Conservation (phyloP, 2,888 invertebrate species). For the Tuta absoluta region DNA sequence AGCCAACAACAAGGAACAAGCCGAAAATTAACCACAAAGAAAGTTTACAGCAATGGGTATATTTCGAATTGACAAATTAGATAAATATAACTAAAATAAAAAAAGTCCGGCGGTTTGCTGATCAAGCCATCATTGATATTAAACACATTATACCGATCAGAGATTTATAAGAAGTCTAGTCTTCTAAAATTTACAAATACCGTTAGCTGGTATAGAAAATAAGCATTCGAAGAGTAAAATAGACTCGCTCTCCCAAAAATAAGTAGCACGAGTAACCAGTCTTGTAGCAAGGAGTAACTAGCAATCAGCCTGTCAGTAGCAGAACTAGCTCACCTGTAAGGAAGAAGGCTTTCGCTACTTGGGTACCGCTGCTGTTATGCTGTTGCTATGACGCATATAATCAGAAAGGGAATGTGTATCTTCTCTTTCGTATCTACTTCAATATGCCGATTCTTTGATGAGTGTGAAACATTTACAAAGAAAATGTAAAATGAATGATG, state of each 20-base stretch:
- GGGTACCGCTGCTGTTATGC: conserved; percentile 54
- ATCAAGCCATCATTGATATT: conserved; percentile 41
- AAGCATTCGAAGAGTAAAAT: neutral
- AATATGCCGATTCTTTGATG: conserved; percentile 60
- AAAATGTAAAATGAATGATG: conserved; percentile 43
- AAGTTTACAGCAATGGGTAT: conserved; percentile 20
- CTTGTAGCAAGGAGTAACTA: no score
- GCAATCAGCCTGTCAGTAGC: conserved; percentile 44
- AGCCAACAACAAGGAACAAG: neutral
- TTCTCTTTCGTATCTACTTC: no score
- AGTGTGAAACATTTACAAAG: conserved; percentile 58
- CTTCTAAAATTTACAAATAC: conserved; percentile 38
- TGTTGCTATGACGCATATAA: conserved; percentile 58
- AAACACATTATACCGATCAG: conserved; percentile 46
- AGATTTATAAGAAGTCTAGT: conserved; percentile 63
- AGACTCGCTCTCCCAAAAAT: no score
- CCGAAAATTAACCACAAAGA: neutral
- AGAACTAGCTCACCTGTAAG: conserved; percentile 37
- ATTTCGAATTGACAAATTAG: conserved; percentile 31
- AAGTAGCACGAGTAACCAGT: no score
- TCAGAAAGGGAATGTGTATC: no score
- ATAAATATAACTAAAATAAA: conserved; percentile 32
- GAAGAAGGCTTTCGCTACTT: conserved; percentile 37
- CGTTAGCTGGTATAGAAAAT: neutral
- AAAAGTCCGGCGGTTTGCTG: conserved; percentile 30